A percentile compares a stretch with the other conserved stretches of the same genome.
Conservation (phyloP, 2,797 vertebrate species). For the Diplodus sargus region DNA sequence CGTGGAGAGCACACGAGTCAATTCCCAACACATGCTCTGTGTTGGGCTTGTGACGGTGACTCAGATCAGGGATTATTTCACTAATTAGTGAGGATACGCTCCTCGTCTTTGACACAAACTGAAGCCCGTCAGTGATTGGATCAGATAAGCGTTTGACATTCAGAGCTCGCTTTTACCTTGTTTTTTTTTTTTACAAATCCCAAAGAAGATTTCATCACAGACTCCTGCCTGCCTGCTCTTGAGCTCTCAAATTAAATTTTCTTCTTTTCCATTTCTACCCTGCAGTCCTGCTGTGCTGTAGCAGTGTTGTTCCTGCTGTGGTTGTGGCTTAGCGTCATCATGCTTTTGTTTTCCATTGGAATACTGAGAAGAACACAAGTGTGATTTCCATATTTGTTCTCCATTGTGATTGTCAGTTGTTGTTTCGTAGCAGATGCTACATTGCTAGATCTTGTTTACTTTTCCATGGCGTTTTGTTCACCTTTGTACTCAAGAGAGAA, state of each 20-base stretch:
- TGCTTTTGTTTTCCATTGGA: constrained; percentile 25
- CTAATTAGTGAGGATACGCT: constrained; percentile 57
- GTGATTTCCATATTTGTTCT: constrained; percentile 7
- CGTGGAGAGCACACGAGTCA: constrained; percentile 49
- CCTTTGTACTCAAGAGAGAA: not conserved
- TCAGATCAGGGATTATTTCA: constrained; percentile 54
- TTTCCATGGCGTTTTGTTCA: not conserved
- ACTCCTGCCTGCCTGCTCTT: constrained; percentile 7
- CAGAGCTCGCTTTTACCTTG: constrained; percentile 35
- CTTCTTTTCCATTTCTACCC: constrained; percentile 11
- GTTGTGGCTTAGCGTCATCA: constrained; percentile 17
- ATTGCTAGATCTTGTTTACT: not conserved
- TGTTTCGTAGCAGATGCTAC: not conserved
- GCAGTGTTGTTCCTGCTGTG: not conserved
- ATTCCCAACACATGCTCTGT: constrained; percentile 40
- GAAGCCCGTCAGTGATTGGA: constrained; percentile 36
- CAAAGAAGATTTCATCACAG: constrained; percentile 58
- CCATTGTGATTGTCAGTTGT: not conserved
- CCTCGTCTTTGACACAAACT: constrained; percentile 32
- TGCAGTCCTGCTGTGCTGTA: constrained; percentile 12
- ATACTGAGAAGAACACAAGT: constrained; percentile 15
- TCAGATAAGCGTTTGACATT: constrained; percentile 61
- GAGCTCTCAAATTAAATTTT: constrained; percentile 42
- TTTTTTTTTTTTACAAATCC: constrained; percentile 47
- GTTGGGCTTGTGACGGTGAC: not conserved